Evolutionary conservation across 2,888 invertebrate genomes (phyloP).

Genomic region (Hydrotaea cyrtoneurina): DNA sequence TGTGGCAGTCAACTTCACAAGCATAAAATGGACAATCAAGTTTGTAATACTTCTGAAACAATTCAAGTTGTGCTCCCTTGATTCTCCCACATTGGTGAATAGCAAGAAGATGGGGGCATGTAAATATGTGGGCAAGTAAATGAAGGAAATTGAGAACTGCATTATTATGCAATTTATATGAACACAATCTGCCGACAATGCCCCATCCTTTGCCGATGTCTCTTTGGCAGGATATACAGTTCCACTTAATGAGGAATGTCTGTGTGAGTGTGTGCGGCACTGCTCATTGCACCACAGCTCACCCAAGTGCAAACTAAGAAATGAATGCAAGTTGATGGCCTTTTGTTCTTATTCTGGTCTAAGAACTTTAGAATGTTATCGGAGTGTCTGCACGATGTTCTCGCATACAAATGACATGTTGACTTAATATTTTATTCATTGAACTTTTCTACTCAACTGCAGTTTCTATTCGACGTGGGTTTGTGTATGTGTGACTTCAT

Average conservation of each 20-base stretch:
- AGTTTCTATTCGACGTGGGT: background rate
- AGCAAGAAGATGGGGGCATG: constrained; percentile 8
- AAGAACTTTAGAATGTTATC: constrained; percentile 20
- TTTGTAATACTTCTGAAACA: constrained; percentile 40
- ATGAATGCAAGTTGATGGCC: constrained; percentile 16
- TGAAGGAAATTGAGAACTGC: constrained; percentile 48
- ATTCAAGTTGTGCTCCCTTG: background rate
- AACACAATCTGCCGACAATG: constrained; percentile 36
- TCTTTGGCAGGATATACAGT: background rate
- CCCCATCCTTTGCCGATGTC: background rate
- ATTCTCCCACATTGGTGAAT: constrained; percentile 17
- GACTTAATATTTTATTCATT: constrained; percentile 61
- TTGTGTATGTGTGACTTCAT: background rate
- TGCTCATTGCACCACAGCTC: background rate
- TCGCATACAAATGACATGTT: constrained; percentile 45
- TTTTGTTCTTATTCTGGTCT: constrained; percentile 33
- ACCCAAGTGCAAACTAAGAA: background rate
- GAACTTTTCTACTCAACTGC: constrained; percentile 24
- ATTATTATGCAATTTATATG: constrained; percentile 52
- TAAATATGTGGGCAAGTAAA: constrained; percentile 22
- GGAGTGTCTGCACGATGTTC: constrained; percentile 41
- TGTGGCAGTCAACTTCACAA: background rate
- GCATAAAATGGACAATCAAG: constrained; percentile 43
- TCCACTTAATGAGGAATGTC: background rate
- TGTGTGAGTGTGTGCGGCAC: background rate